These are phyloP conservation scores for Corythornis vintsioides DNA, from an alignment of 2,113 vertebrate genomes.

Conservation along the genomic window DNA sequence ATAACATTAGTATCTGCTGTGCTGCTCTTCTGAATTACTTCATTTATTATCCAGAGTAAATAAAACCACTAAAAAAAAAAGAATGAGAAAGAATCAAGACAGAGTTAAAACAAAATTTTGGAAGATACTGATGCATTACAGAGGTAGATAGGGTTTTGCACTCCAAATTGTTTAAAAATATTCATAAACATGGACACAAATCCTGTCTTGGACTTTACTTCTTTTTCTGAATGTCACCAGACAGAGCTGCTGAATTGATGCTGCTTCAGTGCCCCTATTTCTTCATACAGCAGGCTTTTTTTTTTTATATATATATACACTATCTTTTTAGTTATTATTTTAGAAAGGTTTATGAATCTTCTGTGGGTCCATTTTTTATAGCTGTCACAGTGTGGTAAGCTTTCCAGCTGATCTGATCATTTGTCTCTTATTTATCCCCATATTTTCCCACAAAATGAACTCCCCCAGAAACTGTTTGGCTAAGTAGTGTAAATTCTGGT, in stretches of 20 bases:
- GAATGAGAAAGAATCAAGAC: not conserved
- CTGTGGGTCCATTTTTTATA: not conserved
- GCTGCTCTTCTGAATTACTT: constrained; percentile 78
- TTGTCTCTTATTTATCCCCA: not conserved
- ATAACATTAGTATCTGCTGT: constrained; percentile 73
- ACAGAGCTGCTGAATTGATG: not conserved
- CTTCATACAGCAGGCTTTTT: not conserved
- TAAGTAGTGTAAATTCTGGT: not conserved
- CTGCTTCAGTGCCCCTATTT: not conserved
- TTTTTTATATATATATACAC: not conserved
- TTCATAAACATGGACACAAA: not conserved
- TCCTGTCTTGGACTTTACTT: not conserved
- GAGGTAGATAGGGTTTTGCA: not conserved
- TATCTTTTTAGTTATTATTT: not conserved
- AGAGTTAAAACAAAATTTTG: not conserved
- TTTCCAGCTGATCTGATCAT: not conserved
- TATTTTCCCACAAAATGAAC: not conserved
- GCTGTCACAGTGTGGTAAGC: not conserved
- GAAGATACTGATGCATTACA: not conserved
- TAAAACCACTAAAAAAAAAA: constrained; percentile 82
- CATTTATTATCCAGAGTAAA: constrained; percentile 83
- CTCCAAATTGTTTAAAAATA: not conserved
- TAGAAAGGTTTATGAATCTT: not conserved
- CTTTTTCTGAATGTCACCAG: not conserved
- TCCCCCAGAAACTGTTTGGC: not conserved